A percentile compares a stretch with the other conserved stretches of the same genome.
phyloP scores from a whole-genome alignment of 2,888 invertebrate species.

The Gari tellinella region DNA sequence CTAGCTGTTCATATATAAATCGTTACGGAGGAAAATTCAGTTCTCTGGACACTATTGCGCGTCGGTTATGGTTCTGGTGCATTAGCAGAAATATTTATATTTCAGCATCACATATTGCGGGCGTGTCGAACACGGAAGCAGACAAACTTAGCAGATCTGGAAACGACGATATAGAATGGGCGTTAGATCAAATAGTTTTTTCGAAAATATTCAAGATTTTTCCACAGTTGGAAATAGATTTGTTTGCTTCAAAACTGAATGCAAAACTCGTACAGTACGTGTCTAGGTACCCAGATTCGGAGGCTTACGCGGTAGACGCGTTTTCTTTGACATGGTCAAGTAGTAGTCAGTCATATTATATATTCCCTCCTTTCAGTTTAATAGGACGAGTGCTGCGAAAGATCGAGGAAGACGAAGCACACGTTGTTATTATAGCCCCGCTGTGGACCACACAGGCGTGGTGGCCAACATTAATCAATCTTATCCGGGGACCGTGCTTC shows the following conservation, averaged over 20 bases:
- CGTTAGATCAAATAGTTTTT: no score
- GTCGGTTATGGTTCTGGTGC: constrained; percentile 33
- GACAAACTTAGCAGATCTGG: no score
- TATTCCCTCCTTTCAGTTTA: constrained; percentile 37
- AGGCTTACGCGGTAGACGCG: no score
- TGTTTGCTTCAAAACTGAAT: constrained; percentile 29
- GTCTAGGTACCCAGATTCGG: no score
- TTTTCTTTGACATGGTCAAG: no score
- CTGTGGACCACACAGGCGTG: constrained; percentile 19
- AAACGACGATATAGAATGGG: no score
- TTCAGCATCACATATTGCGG: constrained; percentile 39
- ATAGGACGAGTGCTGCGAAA: constrained; percentile 18
- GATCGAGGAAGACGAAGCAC: constrained; percentile 10
- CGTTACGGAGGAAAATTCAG: constrained; percentile 38
- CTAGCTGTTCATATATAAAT: constrained; percentile 39
- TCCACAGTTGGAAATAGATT: no score
- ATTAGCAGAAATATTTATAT: constrained; percentile 20
- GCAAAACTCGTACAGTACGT: no score
- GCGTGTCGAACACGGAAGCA: neutral
- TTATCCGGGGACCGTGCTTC: neutral
- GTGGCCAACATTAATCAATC: constrained; percentile 10
- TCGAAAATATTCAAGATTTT: no score
- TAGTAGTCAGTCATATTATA: no score
- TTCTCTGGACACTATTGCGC: constrained; percentile 21
- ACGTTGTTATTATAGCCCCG: constrained; percentile 13